Evolutionary conservation across 2,797 vertebrate genomes (phyloP).

Genomic region (Lacerta bilineata): DNA sequence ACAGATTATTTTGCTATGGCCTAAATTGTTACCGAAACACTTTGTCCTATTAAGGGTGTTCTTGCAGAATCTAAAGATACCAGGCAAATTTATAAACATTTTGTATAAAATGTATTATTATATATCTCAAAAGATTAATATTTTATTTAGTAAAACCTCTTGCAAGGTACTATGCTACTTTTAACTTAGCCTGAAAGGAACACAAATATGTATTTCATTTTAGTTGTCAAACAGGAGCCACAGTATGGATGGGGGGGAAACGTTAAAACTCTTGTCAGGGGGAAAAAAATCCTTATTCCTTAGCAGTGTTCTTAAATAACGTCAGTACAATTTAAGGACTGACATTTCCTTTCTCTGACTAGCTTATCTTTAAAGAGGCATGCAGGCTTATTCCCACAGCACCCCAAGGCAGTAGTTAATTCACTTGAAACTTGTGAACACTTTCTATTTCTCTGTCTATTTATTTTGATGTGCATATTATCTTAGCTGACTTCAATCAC

Average conservation of each 20-base stretch:
- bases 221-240: slow-evolving; percentile 81
- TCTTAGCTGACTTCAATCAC: slow-evolving; percentile 79
- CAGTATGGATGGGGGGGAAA: slow-evolving; percentile 76
- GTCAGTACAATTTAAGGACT: slow-evolving; percentile 77
- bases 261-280: slow-evolving; percentile 51
- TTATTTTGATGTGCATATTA: slow-evolving; percentile 77
- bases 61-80: slow-evolving; percentile 34
- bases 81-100: slow-evolving; percentile 78
- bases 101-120: slow-evolving; percentile 83
- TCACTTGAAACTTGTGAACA: slow-evolving; percentile 72
- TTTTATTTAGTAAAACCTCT: slow-evolving; percentile 76
- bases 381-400: slow-evolving; percentile 72
- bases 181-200: slow-evolving; percentile 74
- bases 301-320: slow-evolving; percentile 78
- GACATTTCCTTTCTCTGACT: slow-evolving; percentile 82
- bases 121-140: slow-evolving; percentile 66
- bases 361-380: slow-evolving; percentile 75
- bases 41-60: slow-evolving; percentile 50
- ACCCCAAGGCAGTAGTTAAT: slow-evolving; percentile 76
- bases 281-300: slow-evolving; percentile 76
- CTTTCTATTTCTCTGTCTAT: slow-evolving; percentile 75
- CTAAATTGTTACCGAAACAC: background rate
- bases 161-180: slow-evolving; percentile 81
- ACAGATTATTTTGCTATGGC: background rate
- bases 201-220: slow-evolving; percentile 46